Evolutionary conservation across 2,113 vertebrate genomes (phyloP), one percentile per base, ranked within the genome.

Genomic region (Brevimyrus niger): DNA sequence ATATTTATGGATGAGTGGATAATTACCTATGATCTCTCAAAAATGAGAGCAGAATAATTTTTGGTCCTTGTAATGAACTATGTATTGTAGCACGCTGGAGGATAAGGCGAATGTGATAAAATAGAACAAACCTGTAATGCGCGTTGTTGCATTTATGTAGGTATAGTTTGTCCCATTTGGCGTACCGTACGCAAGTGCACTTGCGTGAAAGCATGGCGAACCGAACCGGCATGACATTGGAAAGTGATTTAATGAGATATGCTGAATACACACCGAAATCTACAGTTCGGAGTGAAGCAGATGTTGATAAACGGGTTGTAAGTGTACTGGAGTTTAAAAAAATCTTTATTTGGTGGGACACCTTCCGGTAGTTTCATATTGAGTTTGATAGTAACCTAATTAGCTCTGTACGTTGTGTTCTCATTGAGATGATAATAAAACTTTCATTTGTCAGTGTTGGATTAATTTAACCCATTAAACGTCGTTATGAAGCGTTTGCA

Each of bases 271-370:
- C 84, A 73, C 15, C 90, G 0, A 92, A 92, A 89, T 89, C 35
- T 1, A 90, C 7, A 0, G 2, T 23, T 0, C 69, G 91, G 27
- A 92, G 92, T 15, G 94, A 94, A 13, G 92, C 95, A 9, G 95
- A 95, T 23, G 93, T 94, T 17, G 94, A 96, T 92, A 92, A 92
- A 21, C 92, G 93, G 11, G 42, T 96, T 91, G 96, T 96, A 86
- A 94, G 93, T 93, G 0, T 55, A 23, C 5, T 4, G 6, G 9
- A 21, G 42, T 42, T 27, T 23, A 4, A 53, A 42, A 35, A 76
- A 17, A 17, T 35, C 11, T 73, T 31, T 73, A 73, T 27, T 31
- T 35, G n/a, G 11, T 73, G 65, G 27, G 65, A 35, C 27, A 76
- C 13, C 31, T 38, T 76, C 15, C 5, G 13, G 69, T 35, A 38